Percentiles rank a stretch among this genome's conserved stretches.
Conservation (phyloP, 2,113 vertebrate genomes). For the Grallaria varia region DNA sequence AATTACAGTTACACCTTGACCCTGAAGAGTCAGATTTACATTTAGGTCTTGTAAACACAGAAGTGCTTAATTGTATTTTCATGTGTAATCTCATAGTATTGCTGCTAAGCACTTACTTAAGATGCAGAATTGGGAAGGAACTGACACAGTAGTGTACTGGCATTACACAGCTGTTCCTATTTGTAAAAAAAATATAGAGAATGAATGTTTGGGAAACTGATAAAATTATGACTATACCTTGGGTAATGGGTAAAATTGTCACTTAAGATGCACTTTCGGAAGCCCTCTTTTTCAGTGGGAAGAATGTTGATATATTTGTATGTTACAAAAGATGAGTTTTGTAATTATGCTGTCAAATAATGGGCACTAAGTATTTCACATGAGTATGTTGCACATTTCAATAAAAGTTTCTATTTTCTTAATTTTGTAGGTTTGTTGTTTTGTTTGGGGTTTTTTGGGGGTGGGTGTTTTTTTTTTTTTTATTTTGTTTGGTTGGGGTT, state of each 20-base stretch:
- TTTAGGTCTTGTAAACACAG: neutral
- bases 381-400: neutral
- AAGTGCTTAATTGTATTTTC: neutral
- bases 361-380: neutral
- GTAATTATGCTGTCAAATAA: neutral
- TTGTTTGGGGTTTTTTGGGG: no score
- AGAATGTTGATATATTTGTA: neutral
- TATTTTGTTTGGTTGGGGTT: no score
- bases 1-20: neutral
- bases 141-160: neutral
- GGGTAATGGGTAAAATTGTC: neutral
- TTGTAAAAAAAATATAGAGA: neutral
- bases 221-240: neutral
- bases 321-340: neutral
- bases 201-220: neutral
- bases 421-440: neutral
- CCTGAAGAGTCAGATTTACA: neutral
- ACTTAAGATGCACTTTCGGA: neutral
- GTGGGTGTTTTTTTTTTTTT: neutral
- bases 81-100: neutral
- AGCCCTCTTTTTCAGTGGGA: neutral
- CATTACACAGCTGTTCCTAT: neutral
- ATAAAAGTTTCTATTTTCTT: constrained; percentile 35
- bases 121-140: neutral
- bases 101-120: neutral